Evolutionary conservation across 2,888 invertebrate species (phyloP).

Genomic region (Atethmia centrago): DNA sequence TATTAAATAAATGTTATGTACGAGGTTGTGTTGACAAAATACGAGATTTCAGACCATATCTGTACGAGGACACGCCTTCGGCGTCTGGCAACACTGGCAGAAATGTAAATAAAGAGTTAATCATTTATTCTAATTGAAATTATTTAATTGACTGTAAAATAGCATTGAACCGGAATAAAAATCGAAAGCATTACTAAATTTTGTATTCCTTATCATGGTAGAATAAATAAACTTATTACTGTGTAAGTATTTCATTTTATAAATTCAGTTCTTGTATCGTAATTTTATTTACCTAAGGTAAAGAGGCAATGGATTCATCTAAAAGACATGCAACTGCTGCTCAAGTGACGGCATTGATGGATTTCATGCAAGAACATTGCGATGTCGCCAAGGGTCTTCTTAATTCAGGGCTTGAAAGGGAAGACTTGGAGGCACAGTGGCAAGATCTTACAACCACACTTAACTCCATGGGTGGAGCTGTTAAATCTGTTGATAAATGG

Average conservation of each 20-base stretch:
- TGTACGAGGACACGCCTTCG: no score
- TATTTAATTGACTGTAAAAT: neutral
- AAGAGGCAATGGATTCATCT: conserved; percentile 62
- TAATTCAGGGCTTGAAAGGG: conserved; percentile 66
- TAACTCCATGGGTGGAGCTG: conserved; percentile 65
- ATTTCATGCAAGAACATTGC: conserved; percentile 71
- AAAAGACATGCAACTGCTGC: conserved; percentile 69
- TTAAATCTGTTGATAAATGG: conserved; percentile 73
- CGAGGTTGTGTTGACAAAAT: no score
- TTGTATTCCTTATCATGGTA: conserved; percentile 18
- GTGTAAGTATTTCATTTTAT: neutral
- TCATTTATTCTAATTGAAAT: neutral
- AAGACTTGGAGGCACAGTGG: conserved; percentile 69
- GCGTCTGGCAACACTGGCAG: no score
- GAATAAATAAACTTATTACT: neutral
- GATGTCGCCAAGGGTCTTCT: conserved; percentile 66
- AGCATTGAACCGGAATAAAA: neutral
- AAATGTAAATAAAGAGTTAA: conserved; percentile 12
- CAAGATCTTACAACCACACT: conserved; percentile 65
- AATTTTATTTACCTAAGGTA: conserved; percentile 19
- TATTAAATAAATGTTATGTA: no score
- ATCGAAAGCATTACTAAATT: neutral
- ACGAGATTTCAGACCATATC: no score
- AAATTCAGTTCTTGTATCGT: neutral
- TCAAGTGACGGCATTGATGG: conserved; percentile 70